A percentile compares a stretch with the other conserved stretches of the same genome.
These are phyloP conservation scores for Leucophora obtusa DNA, from an alignment of 2,888 invertebrate genomes.

Conservation along the genomic window DNA sequence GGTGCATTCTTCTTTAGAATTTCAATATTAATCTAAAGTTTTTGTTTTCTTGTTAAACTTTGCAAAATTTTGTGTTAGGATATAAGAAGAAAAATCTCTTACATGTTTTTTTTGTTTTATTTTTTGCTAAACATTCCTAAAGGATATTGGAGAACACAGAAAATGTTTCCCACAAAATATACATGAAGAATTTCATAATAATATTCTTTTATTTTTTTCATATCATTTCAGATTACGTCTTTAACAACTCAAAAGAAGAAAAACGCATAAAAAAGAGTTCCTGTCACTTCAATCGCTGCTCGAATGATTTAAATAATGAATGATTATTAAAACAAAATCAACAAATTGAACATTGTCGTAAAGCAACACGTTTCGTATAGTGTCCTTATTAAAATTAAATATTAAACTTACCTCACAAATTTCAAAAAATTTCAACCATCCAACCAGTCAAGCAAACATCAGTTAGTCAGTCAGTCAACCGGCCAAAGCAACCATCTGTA, in stretches of 20 bases:
- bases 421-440: background rate
- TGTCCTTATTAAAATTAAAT: constrained; percentile 48
- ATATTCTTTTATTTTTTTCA: constrained; percentile 33
- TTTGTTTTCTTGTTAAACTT: too few relatives aligned
- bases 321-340: constrained; percentile 53
- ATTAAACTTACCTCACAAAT: constrained; percentile 51
- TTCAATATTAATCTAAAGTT: too few relatives aligned
- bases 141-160: too few relatives aligned
- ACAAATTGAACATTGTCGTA: constrained; percentile 50
- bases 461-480: constrained; percentile 40
- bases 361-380: constrained; percentile 51
- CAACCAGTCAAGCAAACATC: constrained; percentile 31
- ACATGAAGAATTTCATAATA: background rate
- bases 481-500: constrained; percentile 53
- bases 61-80: too few relatives aligned
- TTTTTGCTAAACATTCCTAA: too few relatives aligned
- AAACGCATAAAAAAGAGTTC: constrained; percentile 11
- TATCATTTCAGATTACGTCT: constrained; percentile 52
- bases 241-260: background rate
- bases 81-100: too few relatives aligned
- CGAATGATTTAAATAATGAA: constrained; percentile 54
- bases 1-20: too few relatives aligned
- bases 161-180: background rate
- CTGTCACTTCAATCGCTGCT: constrained; percentile 54
- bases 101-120: too few relatives aligned